These are phyloP conservation scores for Gymnocephalus cernua DNA, from an alignment of 2,113 vertebrate genomes.

Conservation along the genomic window DNA sequence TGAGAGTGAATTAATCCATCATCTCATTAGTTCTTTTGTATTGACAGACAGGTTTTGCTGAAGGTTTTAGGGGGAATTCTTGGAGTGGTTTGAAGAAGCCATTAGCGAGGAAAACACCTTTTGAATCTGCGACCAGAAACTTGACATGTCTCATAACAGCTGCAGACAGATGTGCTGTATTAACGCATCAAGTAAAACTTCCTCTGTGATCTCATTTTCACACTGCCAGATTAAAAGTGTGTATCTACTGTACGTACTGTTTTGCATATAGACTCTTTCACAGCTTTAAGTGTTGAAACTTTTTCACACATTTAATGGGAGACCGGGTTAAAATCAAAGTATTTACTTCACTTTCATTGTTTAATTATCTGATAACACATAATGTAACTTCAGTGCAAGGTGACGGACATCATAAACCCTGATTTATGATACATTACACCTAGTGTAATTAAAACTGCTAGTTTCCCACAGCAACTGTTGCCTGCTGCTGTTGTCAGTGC, in stretches of 20 bases:
- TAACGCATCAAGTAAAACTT: constrained; percentile 17
- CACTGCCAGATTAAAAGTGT: background rate
- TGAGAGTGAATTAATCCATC: background rate
- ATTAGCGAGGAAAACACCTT: constrained; percentile 24
- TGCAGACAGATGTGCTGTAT: constrained; percentile 23
- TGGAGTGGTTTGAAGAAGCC: background rate
- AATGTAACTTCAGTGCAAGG: background rate
- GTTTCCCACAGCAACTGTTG: background rate
- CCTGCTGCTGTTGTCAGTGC: background rate
- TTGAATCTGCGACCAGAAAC: constrained; percentile 21
- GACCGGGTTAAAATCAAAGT: background rate
- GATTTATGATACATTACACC: background rate
- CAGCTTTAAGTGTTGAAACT: background rate
- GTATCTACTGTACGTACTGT: background rate
- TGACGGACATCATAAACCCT: background rate
- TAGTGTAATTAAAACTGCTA: background rate
- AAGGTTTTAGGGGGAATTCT: background rate
- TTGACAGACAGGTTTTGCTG: background rate
- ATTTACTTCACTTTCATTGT: background rate
- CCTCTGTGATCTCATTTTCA: constrained; percentile 8
- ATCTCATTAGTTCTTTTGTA: background rate
- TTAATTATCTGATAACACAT: background rate
- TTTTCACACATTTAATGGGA: background rate
- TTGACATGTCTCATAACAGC: constrained; percentile 3
- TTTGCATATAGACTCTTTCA: background rate